A percentile compares a stretch with the other conserved stretches of the same genome.
Evolutionary conservation across 2,888 invertebrate genomes (phyloP).

Genomic region (Siphonodentalium dalli): DNA sequence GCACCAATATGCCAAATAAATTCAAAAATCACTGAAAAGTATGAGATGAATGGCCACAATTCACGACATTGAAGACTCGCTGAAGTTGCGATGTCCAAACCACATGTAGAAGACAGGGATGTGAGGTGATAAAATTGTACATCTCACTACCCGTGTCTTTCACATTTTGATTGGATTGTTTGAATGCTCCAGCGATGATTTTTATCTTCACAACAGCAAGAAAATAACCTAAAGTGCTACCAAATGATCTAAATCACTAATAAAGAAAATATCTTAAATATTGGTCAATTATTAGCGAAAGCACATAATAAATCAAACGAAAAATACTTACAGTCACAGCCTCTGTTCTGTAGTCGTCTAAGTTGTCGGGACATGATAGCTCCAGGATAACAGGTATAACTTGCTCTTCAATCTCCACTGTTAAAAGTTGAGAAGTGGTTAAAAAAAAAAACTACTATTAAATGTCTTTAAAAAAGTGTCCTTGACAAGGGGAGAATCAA

Average conservation of each 20-base stretch:
- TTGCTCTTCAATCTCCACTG: slow-evolving; percentile 72
- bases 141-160: slow-evolving; percentile 99
- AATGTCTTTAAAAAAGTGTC: slow-evolving; percentile 14
- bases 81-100: too few relatives aligned
- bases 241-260: too few relatives aligned
- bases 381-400: slow-evolving; percentile 74
- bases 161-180: slow-evolving; percentile 68
- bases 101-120: slow-evolving; percentile 94
- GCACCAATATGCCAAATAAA: too few relatives aligned
- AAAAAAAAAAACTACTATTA: neutral
- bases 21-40: too few relatives aligned
- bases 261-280: too few relatives aligned
- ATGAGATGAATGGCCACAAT: too few relatives aligned
- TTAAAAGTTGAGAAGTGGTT: too few relatives aligned
- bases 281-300: too few relatives aligned
- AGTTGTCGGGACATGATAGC: slow-evolving; percentile 68
- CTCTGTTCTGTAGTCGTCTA: slow-evolving; percentile 68
- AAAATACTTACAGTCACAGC: slow-evolving; percentile 62
- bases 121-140: slow-evolving; percentile 80
- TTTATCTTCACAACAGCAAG: too few relatives aligned
- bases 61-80: too few relatives aligned
- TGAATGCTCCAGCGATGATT: neutral
- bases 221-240: too few relatives aligned
- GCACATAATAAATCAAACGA: neutral
- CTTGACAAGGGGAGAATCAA: neutral